Evolutionary conservation across 2,797 vertebrate species (phyloP), one percentile per base, ranked within the genome.

Genomic region (Dipus sagitta): DNA sequence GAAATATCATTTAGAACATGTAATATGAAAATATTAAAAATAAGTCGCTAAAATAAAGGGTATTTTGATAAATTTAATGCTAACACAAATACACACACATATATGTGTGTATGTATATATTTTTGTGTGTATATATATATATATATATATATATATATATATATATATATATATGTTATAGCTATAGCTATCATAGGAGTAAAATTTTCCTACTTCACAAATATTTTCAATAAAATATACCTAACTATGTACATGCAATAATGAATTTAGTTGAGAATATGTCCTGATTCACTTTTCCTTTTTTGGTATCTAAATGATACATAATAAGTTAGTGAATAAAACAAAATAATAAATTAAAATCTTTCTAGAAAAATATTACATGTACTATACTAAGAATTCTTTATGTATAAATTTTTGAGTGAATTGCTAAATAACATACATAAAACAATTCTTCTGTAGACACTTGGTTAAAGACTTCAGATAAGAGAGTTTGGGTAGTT

Each of bases 391-490:
- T 74, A 38, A 70, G 9, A 30, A 34, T 21, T 6, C 13, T 2
- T 42, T 71, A 54, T 52, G 52, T 0, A 20, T 68, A 74, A 65
- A 3, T 15, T 30, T 82, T 54, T 14, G 15, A 23, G 2, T 13
- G 0, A 13, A 52, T 52, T 72, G 32, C 4, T 4, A 78, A 68
- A 34, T 70, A 90, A 77, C 65, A 72, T 32, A 5, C 2, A 30
- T 62, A 34, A 71, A 34, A 17, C 4, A 2, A 4, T 52, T 76
- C 28, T 91, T 15, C 14, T 60, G 79, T 34, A 88, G 89, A 71
- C 62, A 9, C 0, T 20, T 28, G 0, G 1, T 5, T 68, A 14
- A 79, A 54, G 2, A 2, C 1, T 21, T 87, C 9, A 32, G 3
- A 24, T 58, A 68, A 78, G 7, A 77, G 2, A 78, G 0, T 65